phyloP scores from a whole-genome alignment of 2,113 vertebrate genomes.

The Corvus hawaiiensis region DNA sequence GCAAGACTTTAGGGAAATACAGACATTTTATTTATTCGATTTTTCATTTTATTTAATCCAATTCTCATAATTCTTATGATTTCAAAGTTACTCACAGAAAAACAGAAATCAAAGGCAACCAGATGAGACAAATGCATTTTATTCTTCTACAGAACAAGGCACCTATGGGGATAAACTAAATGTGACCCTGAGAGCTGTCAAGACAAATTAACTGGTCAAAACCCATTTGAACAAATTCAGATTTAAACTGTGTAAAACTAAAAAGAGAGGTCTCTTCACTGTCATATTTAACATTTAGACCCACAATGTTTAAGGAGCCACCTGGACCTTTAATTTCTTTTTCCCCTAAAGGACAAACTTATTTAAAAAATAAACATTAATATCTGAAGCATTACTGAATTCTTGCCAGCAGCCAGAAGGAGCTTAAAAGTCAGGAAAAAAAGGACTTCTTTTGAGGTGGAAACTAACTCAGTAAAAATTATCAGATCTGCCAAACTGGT shows the following conservation, averaged over 20 bases:
- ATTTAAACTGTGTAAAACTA: neutral
- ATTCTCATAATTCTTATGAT: neutral
- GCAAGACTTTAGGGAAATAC: neutral
- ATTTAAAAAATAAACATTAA: neutral
- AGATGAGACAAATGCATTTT: slow-evolving; percentile 1
- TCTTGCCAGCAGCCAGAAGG: neutral
- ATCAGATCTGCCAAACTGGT: neutral
- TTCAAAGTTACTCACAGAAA: neutral
- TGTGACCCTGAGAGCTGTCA: slow-evolving; percentile 34
- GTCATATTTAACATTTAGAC: slow-evolving; percentile 16
- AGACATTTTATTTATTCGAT: neutral
- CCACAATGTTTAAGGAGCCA: neutral
- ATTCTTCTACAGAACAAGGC: neutral
- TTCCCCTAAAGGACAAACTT: neutral
- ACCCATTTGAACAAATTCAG: neutral
- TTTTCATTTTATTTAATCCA: neutral
- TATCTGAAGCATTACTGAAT: neutral
- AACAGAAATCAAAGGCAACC: neutral
- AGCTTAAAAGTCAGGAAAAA: neutral
- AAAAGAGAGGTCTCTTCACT: neutral
- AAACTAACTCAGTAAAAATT: slow-evolving; percentile 20
- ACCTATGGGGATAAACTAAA: slow-evolving; percentile 58
- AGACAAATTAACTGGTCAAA: slow-evolving; percentile 38
- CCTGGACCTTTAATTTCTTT: neutral
- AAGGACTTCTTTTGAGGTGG: neutral